Base-by-base conservation (phyloP, 2,888 invertebrate species). In the Drosophila borealis region DNA sequence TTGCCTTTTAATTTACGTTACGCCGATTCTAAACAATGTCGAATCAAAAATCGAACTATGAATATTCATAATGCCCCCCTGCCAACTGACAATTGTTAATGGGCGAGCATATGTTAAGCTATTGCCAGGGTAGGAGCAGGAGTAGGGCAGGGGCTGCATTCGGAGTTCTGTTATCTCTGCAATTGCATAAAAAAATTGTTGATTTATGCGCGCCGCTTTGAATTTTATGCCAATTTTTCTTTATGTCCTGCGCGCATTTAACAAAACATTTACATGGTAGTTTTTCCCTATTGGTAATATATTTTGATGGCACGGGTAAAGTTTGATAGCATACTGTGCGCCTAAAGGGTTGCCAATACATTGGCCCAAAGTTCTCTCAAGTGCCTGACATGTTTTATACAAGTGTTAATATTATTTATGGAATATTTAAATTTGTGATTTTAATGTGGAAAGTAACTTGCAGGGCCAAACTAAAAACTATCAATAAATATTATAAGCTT, bases 1-100 rank as follows among this genome's bases (percentile, higher is more conserved):
- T 90, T 90, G 90, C 90, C 90, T 90, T 90, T 90, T 90, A 89
- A 90, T 90, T 86, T 73, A 88, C 85, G 88, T 88, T 89, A 86
- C 86, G 88, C 83, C 83, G 89, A 87, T 84, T 89, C 61, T 71
- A 71, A 68, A 89, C 83, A 84, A 84, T 89, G 66, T 71, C 49
- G 49, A 41, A 64, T 51, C 64, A 68, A 54, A 78, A 78, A 74
- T 69, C 69, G 46, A 72, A 46, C 88, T 89, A 89, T 86, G 85
- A 89, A 86, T 86, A 86, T 86, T 86, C 85, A 86, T 86, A 82
- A 85, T 70, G 62, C 66, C 44, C 74, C 56, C 42, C 48, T 51
- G 39, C 61, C 61, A 65, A 81, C 89, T 82, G 89, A 82, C 89
- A 82, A 83, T 86, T 88, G 87, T 88, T 84, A 84, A 84, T 84